phyloP scores from a whole-genome alignment of 2,888 invertebrate species.

The Hoplodrina ambigua region DNA sequence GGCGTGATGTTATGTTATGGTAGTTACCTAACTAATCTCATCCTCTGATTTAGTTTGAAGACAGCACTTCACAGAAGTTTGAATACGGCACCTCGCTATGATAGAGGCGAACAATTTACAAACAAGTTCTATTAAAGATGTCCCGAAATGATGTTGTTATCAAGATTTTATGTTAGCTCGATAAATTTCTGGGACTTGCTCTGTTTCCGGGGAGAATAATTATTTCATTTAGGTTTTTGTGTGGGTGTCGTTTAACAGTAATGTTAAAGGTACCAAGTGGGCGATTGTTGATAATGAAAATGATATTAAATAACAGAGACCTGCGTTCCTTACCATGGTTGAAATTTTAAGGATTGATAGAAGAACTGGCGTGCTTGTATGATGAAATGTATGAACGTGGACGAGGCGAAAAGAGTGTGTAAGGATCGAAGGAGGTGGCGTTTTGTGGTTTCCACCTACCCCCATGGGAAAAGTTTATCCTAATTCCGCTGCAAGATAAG shows the following conservation, averaged over 20 bases:
- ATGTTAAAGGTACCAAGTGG: neutral
- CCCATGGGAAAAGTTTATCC: too few relatives aligned
- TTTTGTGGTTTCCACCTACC: too few relatives aligned
- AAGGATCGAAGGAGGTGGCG: too few relatives aligned
- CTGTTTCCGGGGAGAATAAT: neutral
- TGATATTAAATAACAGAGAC: too few relatives aligned
- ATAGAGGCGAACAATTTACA: conserved; percentile 1
- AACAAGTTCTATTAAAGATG: conserved; percentile 37
- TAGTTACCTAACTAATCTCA: neutral
- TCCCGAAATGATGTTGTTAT: neutral
- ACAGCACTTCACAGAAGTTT: neutral
- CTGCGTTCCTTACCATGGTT: too few relatives aligned
- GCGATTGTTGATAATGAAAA: neutral
- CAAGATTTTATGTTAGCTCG: conserved; percentile 7
- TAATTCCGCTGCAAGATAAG: neutral
- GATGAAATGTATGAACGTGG: too few relatives aligned
- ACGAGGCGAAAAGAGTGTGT: too few relatives aligned
- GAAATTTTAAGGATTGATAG: too few relatives aligned
- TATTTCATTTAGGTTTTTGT: neutral
- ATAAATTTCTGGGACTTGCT: neutral
- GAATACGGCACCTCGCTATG: neutral
- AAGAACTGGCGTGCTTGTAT: too few relatives aligned
- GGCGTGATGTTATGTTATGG: too few relatives aligned
- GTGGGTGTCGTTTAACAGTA: neutral
- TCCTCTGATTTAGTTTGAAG: conserved; percentile 15